Evolutionary conservation across 1,140 invertebrate species (phyloP), one percentile per base, ranked within the genome.

Genomic region (Pseudomyrmex sp.): DNA sequence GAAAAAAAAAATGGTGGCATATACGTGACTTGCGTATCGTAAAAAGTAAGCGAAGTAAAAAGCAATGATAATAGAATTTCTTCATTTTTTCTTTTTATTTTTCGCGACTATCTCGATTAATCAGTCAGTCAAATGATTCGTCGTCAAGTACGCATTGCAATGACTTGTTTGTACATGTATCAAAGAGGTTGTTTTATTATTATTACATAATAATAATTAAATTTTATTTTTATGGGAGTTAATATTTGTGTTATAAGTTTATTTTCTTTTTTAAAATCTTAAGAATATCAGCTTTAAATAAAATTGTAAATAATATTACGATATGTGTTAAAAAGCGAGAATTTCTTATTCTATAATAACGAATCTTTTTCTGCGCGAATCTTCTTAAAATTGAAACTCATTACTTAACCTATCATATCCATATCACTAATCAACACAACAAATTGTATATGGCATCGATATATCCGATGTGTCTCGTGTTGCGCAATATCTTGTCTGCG

Each of bases 11-110:
- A 62, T 18, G 7, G 7, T 15, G 35, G 12, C 35, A 35, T 80
- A 46, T 23, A 61, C n/a, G 44, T n/a, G 44, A 54, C 3, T 72
- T 15, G 66, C 66, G 44, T 72, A 66, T 80, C 54, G 44, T 48
- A 72, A 80, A 80, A 54, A 70, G 76, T 72, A 66, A 80, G 70
- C 76, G 48, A 70, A 72, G 44, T 35, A 52, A 15, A 59, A 50
- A 72, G 20, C 76, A 20, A 80, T 72, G 70, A 50, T 10, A 66
- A 80, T 70, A 72, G 76, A 80, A 80, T 70, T 50, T 54, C 50
- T 35, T 15, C 15, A 44, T 59, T 26, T 26, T 35, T 35, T 35
- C 7, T 35, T 35, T 35, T 35, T 35, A 35, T 35, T 35, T 35
- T 35, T 35, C 5, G 35, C 35, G 0, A 35, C 35, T 35, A 35